Percentiles rank a stretch among this genome's conserved stretches.
These are phyloP conservation scores for Pterostichus niger DNA, from an alignment of 2,888 invertebrate genomes.

Conservation along the genomic window DNA sequence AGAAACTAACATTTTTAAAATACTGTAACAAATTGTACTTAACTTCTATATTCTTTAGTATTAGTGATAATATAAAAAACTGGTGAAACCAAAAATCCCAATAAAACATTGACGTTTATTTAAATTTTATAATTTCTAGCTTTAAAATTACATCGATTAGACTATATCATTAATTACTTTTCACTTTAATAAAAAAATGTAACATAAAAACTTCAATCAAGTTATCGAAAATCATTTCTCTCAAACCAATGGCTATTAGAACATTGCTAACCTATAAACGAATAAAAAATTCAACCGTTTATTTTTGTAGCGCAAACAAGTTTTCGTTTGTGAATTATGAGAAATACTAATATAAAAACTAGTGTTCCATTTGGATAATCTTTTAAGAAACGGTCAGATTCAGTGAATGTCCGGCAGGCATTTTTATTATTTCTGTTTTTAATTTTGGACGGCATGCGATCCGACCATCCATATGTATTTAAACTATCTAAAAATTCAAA, in stretches of 20 bases:
- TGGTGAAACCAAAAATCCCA: background rate
- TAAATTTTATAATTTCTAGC: too few species aligned
- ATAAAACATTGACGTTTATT: too few species aligned
- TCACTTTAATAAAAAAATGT: background rate
- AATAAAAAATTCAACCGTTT: slow-evolving; percentile 20
- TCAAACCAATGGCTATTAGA: background rate
- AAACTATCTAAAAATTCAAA: background rate
- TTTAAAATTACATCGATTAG: background rate
- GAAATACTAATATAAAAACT: slow-evolving; percentile 30
- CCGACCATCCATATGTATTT: background rate
- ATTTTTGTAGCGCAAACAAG: slow-evolving; percentile 28
- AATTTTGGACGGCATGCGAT: slow-evolving; percentile 15
- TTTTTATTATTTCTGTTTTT: slow-evolving; percentile 37
- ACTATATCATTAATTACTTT: background rate
- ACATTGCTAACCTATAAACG: slow-evolving; percentile 18
- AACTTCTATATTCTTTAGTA: too few species aligned
- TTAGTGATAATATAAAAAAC: background rate
- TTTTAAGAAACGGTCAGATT: background rate
- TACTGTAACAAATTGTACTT: too few species aligned
- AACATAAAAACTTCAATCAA: background rate
- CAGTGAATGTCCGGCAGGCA: slow-evolving; percentile 18
- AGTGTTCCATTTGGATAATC: slow-evolving; percentile 14
- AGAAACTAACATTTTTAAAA: too few species aligned
- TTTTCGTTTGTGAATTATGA: slow-evolving; percentile 48
- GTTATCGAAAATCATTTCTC: background rate